These are phyloP conservation scores for Ictalurus punctatus DNA, from an alignment of 2,113 vertebrate genomes.

Conservation along the genomic window DNA sequence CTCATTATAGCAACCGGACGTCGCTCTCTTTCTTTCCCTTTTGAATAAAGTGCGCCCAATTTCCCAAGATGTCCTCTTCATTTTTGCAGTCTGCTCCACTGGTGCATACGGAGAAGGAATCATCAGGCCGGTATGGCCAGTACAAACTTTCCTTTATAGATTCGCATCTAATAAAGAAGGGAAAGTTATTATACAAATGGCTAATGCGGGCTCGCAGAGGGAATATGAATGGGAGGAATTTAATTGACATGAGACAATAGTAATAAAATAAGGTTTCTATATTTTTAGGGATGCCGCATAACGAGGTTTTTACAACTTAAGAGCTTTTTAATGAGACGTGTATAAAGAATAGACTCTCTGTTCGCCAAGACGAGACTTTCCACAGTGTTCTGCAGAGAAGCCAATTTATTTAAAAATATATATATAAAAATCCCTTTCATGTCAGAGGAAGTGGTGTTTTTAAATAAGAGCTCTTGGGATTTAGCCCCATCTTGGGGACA, in stretches of 20 bases:
- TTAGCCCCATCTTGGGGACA: neutral
- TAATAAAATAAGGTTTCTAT: constrained; percentile 19
- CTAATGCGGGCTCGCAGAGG: constrained; percentile 18
- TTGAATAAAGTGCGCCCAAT: constrained; percentile 5
- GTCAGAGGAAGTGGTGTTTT: neutral
- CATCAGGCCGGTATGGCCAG: neutral
- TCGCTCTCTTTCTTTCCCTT: constrained; percentile 9
- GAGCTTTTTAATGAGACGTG: constrained; percentile 21
- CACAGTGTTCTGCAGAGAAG: neutral
- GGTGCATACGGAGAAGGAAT: constrained; percentile 21
- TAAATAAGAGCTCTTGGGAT: neutral
- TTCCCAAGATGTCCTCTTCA: constrained; percentile 28
- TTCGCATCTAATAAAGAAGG: constrained; percentile 18
- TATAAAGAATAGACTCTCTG: neutral
- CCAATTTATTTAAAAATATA: too few species aligned
- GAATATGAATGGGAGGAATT: constrained; percentile 19
- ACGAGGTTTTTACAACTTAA: constrained; percentile 16
- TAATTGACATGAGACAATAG: constrained; percentile 27
- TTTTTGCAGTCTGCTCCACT: constrained; percentile 15
- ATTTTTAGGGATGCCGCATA: neutral
- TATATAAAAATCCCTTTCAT: neutral
- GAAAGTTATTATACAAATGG: constrained; percentile 34
- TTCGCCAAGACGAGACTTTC: neutral
- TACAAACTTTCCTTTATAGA: constrained; percentile 34
- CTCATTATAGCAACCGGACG: constrained; percentile 4